Percentiles rank a stretch among this genome's conserved stretches.
phyloP scores from a whole-genome alignment of 2,113 vertebrate species.

The Phyllostomus discolor region DNA sequence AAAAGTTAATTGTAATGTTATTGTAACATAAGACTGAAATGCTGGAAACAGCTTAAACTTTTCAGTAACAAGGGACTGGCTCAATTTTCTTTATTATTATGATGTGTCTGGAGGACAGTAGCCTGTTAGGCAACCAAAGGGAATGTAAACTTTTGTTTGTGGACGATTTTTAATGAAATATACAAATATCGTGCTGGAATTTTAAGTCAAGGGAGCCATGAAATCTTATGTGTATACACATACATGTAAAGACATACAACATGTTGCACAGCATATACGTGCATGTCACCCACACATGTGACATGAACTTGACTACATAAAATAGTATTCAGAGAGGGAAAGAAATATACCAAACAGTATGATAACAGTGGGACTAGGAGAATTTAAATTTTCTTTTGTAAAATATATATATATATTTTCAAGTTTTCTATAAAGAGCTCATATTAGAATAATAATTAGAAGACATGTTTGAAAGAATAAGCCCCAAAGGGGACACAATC shows the following conservation, averaged over 20 bases:
- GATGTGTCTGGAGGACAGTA: not conserved
- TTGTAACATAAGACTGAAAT: fast-evolving
- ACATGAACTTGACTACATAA: fast-evolving
- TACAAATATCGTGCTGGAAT: not conserved
- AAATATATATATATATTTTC: not conserved
- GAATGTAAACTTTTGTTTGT: fast-evolving
- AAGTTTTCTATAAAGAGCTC: not conserved
- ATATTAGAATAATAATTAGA: not conserved
- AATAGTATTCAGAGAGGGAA: not conserved
- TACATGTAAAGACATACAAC: too few relatives aligned
- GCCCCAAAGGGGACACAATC: too few relatives aligned
- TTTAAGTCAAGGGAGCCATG: not conserved
- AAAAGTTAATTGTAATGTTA: fast-evolving
- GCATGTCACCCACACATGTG: not conserved
- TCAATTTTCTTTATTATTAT: fast-evolving
- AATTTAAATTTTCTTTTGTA: not conserved
- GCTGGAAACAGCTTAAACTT: fast-evolving
- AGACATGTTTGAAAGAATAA: not conserved
- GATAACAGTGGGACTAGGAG: fast-evolving
- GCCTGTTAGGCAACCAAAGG: fast-evolving
- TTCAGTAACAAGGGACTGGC: fast-evolving
- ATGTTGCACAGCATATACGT: too few relatives aligned
- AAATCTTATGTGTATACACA: fast-evolving
- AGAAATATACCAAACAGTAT: fast-evolving
- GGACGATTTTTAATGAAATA: not conserved